These are phyloP conservation scores for Prionace glauca DNA, from an alignment of 2,797 vertebrate genomes.

Conservation along the genomic window DNA sequence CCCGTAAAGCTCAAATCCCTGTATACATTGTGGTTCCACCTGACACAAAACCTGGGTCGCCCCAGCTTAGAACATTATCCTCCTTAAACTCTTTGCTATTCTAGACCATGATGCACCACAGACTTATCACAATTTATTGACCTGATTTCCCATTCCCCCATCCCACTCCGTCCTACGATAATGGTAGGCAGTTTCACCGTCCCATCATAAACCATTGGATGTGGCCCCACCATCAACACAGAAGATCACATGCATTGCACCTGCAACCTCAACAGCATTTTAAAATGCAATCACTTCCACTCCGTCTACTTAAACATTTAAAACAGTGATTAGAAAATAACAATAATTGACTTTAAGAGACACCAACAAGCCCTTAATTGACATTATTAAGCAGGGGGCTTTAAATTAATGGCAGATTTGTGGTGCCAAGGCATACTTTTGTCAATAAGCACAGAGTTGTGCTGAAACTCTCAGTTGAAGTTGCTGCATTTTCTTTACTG, in stretches of 20 bases:
- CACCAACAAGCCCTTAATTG: neutral
- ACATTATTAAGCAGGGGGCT: neutral
- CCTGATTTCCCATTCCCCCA: neutral
- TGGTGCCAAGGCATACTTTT: neutral
- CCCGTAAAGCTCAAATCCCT: neutral
- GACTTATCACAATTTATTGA: neutral
- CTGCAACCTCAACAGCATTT: neutral
- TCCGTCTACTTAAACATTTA: neutral
- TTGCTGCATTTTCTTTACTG: neutral
- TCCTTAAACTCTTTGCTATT: neutral
- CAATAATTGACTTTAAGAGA: neutral
- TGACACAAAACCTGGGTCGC: neutral
- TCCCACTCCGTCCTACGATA: neutral
- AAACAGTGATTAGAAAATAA: neutral
- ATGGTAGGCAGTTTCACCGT: neutral
- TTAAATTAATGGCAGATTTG: neutral
- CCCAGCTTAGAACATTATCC: too few species aligned
- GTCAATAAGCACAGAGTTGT: neutral
- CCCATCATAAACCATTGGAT: neutral
- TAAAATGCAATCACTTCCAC: neutral
- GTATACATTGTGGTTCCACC: too few species aligned
- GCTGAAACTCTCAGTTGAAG: neutral
- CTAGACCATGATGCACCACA: neutral
- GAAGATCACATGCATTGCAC: neutral
- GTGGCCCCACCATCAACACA: neutral